Evolutionary conservation across 2,113 vertebrate genomes (phyloP).

Genomic region (Odontophorus gujanensis): DNA sequence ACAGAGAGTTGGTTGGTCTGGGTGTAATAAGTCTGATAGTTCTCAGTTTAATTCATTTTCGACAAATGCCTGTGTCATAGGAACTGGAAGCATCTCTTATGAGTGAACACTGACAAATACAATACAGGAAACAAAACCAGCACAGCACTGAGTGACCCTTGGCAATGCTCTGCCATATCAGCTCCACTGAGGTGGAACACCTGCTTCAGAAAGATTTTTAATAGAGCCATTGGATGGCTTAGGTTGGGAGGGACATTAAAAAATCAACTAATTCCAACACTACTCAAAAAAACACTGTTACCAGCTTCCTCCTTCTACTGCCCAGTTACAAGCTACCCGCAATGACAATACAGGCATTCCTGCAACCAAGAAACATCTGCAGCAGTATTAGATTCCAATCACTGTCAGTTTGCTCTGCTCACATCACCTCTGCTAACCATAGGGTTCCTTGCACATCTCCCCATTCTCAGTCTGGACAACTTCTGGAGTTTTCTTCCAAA

Average conservation of each 20-base stretch:
- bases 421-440: neutral
- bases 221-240: too few relatives aligned
- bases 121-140: neutral
- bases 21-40: neutral
- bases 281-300: too few relatives aligned
- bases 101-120: neutral
- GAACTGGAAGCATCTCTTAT: neutral
- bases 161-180: neutral
- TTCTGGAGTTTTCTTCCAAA: neutral
- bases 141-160: neutral
- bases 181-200: neutral
- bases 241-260: neutral
- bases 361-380: neutral
- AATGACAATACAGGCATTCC: neutral
- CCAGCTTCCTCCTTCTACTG: neutral
- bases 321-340: neutral
- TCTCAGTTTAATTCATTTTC: neutral
- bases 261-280: neutral
- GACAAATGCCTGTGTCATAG: neutral
- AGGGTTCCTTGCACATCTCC: neutral
- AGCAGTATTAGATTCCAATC: neutral
- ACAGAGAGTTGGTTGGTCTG: neutral
- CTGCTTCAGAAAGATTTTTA: too few relatives aligned
- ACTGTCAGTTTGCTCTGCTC: neutral
- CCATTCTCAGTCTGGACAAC: neutral